Conservation (phyloP, 64 coral and sea anemone species). For the Porites australiensis region DNA sequence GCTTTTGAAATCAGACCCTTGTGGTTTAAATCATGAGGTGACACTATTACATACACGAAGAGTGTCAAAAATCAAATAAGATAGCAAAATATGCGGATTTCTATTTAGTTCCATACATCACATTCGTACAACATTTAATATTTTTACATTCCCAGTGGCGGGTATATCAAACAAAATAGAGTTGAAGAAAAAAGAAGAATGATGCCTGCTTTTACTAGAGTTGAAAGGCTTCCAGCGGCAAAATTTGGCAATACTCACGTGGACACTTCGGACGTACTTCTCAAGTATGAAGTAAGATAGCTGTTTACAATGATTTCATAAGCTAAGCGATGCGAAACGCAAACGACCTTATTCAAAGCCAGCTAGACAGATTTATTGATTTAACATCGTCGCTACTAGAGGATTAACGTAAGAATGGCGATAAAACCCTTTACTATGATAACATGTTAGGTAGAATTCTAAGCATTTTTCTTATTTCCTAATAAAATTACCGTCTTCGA, state of each 20-base stretch:
- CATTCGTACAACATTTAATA: background rate
- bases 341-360: background rate
- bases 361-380: background rate
- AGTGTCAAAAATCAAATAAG: background rate
- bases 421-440: background rate
- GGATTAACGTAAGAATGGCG: background rate
- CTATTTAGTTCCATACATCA: background rate
- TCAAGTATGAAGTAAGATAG: background rate
- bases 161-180: background rate
- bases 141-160: background rate
- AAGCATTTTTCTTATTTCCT: background rate
- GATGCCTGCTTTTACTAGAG: background rate
- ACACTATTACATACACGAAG: background rate
- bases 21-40: background rate
- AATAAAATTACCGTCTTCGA: background rate
- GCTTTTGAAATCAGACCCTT: background rate
- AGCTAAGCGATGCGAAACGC: background rate
- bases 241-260: slow-evolving; percentile 6
- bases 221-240: slow-evolving; percentile 3
- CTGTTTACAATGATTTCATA: slow-evolving; percentile 41
- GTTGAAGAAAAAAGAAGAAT: background rate
- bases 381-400: background rate
- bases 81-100: background rate
- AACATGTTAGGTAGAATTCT: slow-evolving; percentile 19
- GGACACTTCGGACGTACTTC: background rate